A percentile compares a stretch with the other conserved stretches of the same genome.
phyloP scores from a whole-genome alignment of 2,113 vertebrate genomes.

The Macquaria australasica region DNA sequence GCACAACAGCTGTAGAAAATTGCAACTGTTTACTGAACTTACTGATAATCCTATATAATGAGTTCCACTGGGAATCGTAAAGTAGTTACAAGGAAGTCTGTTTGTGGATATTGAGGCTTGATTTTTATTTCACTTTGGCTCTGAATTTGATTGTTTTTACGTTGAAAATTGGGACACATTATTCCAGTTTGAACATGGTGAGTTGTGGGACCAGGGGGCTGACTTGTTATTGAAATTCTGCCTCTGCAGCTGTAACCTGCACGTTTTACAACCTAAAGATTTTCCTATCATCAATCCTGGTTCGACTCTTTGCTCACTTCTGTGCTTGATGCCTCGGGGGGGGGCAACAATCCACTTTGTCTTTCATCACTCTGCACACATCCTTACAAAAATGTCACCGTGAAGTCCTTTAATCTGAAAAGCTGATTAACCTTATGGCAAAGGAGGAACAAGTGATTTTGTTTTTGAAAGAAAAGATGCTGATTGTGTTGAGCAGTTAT shows the following conservation, averaged over 20 bases:
- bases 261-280: constrained; percentile 9
- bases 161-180: not conserved
- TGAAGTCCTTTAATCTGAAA: constrained; percentile 29
- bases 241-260: constrained; percentile 4
- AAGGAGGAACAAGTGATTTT: not conserved
- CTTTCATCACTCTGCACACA: constrained; percentile 44
- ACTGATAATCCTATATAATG: not conserved
- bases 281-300: not conserved
- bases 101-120: not conserved
- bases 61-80: not conserved
- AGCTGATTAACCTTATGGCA: not conserved
- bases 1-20: not conserved
- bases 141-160: not conserved
- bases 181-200: not conserved
- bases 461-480: not conserved
- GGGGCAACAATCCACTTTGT: constrained; percentile 31
- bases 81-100: not conserved
- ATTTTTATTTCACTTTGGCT: too few relatives aligned
- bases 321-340: constrained; percentile 30
- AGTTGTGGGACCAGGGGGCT: too few relatives aligned
- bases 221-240: not conserved
- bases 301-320: constrained; percentile 20
- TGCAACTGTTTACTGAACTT: not conserved
- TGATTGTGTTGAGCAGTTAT: not conserved
- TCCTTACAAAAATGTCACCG: constrained; percentile 3